phyloP scores from a whole-genome alignment of 2,888 invertebrate genomes.

The Caenorhabditis sinica region DNA sequence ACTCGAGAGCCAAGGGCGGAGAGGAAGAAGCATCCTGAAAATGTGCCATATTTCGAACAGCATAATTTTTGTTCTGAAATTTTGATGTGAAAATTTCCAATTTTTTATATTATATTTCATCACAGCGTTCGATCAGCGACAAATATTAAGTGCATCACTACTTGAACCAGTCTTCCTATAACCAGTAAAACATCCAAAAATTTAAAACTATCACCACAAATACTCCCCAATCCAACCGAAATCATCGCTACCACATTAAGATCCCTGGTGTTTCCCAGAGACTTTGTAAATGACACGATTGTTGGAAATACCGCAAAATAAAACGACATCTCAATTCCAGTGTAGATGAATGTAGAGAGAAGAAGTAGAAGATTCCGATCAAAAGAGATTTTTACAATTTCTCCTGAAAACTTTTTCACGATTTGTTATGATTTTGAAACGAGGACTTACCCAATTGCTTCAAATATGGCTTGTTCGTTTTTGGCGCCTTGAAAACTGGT shows the following conservation, averaged over 20 bases:
- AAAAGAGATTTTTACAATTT: conserved; percentile 58
- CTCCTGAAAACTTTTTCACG: conserved; percentile 22
- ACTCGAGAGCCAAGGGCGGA: conserved; percentile 22
- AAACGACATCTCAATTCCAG: conserved; percentile 55
- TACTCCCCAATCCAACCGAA: conserved; percentile 50
- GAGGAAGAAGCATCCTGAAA: conserved; percentile 1
- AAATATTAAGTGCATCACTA: no score
- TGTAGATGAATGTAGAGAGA: conserved; percentile 49
- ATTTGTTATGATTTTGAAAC: not conserved
- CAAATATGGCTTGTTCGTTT: conserved; percentile 48
- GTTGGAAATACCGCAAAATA: conserved; percentile 53
- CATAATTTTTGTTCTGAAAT: no score
- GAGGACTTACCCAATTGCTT: conserved; percentile 44
- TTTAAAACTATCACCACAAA: conserved; percentile 34
- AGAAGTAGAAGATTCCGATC: conserved; percentile 45
- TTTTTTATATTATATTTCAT: no score
- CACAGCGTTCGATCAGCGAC: no score
- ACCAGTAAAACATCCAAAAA: not conserved
- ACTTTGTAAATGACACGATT: conserved; percentile 59
- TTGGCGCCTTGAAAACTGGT: conserved; percentile 39
- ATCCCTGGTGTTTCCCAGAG: conserved; percentile 50
- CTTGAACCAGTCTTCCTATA: not conserved
- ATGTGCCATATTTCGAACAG: not conserved
- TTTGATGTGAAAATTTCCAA: no score
- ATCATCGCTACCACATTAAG: conserved; percentile 51